Conservation (phyloP, 2,797 vertebrate genomes). For the Scyliorhinus canicula region DNA sequence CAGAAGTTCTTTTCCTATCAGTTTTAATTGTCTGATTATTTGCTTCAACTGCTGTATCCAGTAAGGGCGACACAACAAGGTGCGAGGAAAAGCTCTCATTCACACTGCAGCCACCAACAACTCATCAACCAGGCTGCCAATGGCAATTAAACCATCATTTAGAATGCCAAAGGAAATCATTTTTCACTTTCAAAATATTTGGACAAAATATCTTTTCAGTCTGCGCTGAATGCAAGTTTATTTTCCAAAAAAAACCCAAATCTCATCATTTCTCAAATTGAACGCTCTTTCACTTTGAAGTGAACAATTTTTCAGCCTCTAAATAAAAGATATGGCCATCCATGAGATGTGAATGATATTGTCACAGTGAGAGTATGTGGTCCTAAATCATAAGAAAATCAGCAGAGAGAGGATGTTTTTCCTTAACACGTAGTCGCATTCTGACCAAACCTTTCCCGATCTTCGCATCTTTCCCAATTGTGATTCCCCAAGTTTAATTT, state of each 20-base stretch:
- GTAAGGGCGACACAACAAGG: background rate
- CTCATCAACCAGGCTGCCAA: background rate
- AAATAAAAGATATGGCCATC: background rate
- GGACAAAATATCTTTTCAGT: conserved; percentile 10
- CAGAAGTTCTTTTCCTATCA: background rate
- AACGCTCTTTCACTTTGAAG: background rate
- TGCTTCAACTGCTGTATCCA: background rate
- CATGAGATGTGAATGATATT: background rate
- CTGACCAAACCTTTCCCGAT: background rate
- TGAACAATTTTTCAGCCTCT: background rate
- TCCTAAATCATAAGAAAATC: background rate
- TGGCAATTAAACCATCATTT: background rate
- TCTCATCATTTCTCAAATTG: background rate
- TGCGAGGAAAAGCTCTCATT: background rate
- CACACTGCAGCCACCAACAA: background rate
- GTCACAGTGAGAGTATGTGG: background rate
- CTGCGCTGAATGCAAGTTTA: background rate
- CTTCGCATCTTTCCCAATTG: background rate
- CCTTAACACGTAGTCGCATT: background rate
- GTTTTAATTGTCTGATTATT: background rate
- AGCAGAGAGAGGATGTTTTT: background rate
- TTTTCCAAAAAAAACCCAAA: background rate
- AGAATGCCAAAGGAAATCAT: background rate
- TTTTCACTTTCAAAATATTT: background rate
- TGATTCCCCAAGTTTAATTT: background rate